Evolutionary conservation across 2,888 invertebrate species (phyloP), one percentile per base, ranked within the genome.

Genomic region (Spialia ferax): DNA sequence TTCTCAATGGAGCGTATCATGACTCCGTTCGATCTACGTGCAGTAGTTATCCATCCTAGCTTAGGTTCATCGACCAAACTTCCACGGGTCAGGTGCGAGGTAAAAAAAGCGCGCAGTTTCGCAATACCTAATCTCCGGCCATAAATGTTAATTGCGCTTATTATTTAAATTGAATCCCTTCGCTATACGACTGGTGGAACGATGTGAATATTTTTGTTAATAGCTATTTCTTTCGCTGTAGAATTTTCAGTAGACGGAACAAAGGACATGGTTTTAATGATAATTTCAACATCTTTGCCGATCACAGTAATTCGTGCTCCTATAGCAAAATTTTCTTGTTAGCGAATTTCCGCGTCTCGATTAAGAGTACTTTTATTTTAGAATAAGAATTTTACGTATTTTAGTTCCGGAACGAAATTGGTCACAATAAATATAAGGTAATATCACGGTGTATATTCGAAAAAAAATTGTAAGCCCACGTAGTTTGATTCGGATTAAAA

Each of bases 61-160:
- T 74, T 70, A 80, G 78, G 91, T 87, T 91, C 88, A 89, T 83
- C 76, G 88, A 89, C 87, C 89, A 82, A 74, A 65, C 67, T 71
- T 67, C 71, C 73, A 74, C 81, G 88, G 86, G 87, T 89, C 87
- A 87, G 85, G 82, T 87, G 84, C 74, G 79, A 83, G 76, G 79
- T 80, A 82, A 84, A 86, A 48, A 86, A 82, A 84, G 80, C 70
- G 71, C 63, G 63, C 71, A 72, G 69, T 87, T 85, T 85, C 85
- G 84, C 80, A 80, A 83, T 86, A 85, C 86, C 87, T 85, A 85
- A 88, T 87, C 89, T 88, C 85, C 79, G 86, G 74, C 84, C 85
- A 80, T 88, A 87, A 88, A 86, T 79, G 75, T 86, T 87, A 86
- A 88, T 88, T 85, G 85, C 71, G 73, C 77, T 77, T 81, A 80